These are phyloP conservation scores for Trochalopteron elliotii DNA, from an alignment of 2,113 vertebrate genomes.

Conservation along the genomic window DNA sequence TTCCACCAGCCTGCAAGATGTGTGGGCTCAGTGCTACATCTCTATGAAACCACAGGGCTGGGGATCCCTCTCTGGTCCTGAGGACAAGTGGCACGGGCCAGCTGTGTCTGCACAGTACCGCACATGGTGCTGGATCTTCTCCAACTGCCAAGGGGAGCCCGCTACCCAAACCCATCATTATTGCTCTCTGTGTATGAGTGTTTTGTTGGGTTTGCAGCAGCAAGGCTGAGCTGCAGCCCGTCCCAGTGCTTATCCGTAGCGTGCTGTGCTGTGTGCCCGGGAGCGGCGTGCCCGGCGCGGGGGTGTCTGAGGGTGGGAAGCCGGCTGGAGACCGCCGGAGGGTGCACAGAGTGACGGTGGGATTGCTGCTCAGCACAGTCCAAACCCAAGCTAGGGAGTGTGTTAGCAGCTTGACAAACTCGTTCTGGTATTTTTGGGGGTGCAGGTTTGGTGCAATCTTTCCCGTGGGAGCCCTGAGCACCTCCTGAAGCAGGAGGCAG, in stretches of 20 bases:
- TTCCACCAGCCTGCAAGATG: not conserved
- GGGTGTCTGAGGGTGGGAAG: not conserved
- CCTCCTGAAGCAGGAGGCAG: not conserved
- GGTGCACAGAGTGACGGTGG: not conserved
- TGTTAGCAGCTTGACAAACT: not conserved
- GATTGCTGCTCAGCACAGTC: not conserved
- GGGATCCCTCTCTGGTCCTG: not conserved
- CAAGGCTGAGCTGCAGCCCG: not conserved
- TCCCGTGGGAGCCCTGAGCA: not conserved
- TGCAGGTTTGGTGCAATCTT: not conserved
- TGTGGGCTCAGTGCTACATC: not conserved
- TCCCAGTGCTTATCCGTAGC: not conserved
- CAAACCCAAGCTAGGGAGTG: not conserved
- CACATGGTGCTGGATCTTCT: not conserved
- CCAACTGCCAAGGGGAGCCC: not conserved
- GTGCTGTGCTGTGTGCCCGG: not conserved
- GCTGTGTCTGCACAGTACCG: not conserved
- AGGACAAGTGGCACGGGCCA: not conserved
- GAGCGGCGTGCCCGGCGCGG: accelerated
- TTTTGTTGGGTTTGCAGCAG: conserved; percentile 17
- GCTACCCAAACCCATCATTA: not conserved
- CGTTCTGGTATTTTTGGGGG: not conserved
- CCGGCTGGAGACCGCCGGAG: accelerated
- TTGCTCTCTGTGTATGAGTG: not conserved
- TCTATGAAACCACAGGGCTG: not conserved